These are phyloP conservation scores for Caenorhabditis uteleia DNA, from an alignment of 2,888 invertebrate species.

Conservation along the genomic window DNA sequence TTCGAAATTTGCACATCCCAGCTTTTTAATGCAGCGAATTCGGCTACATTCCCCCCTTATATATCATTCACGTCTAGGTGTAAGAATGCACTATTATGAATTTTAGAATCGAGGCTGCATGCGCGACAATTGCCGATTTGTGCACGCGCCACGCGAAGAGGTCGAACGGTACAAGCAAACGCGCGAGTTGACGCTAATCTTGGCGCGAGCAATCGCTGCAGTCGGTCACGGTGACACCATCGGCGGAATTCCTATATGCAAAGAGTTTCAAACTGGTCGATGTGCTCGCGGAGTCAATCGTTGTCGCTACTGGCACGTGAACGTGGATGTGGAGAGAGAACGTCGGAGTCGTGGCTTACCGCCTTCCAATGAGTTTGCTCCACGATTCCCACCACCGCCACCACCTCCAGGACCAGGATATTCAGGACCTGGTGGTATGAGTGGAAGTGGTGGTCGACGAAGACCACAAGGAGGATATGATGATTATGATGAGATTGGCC, in stretches of 20 bases:
- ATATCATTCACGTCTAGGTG: neutral
- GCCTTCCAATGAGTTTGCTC: constrained; percentile 62
- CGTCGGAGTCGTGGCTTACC: constrained; percentile 71
- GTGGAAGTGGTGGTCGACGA: constrained; percentile 1
- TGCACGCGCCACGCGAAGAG: constrained; percentile 79
- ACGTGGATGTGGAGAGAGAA: constrained; percentile 67
- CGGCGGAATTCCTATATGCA: constrained; percentile 68
- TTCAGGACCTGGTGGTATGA: neutral
- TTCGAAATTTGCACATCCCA: too few species aligned
- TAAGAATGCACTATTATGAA: neutral
- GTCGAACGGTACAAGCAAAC: constrained; percentile 79
- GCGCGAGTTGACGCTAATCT: constrained; percentile 77
- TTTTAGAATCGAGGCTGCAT: constrained; percentile 78
- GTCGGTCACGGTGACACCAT: constrained; percentile 67
- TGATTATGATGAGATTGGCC: constrained; percentile 27
- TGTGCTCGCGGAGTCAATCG: constrained; percentile 64
- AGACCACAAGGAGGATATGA: constrained; percentile 23
- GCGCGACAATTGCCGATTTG: constrained; percentile 75
- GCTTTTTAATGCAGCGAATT: neutral
- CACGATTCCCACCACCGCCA: neutral
- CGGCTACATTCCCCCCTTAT: neutral
- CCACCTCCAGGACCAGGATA: neutral
- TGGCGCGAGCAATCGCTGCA: constrained; percentile 71
- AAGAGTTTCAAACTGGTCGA: constrained; percentile 66
- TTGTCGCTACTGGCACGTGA: constrained; percentile 69